Base-by-base conservation (phyloP, 2,113 vertebrate species). In the Eulemur macaco region DNA sequence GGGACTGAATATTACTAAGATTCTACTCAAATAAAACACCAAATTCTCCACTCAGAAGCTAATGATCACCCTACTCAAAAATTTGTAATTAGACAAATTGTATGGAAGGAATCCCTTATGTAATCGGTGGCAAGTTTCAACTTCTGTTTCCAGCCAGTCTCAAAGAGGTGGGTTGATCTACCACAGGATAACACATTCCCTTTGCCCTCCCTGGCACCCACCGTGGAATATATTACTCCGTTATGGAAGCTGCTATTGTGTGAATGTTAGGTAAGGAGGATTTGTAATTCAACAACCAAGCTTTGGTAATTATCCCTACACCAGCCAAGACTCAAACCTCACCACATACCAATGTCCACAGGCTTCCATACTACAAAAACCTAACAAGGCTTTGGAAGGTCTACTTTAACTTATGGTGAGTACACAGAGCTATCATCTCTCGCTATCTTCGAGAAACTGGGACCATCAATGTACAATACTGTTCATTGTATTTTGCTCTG, bases 61-160 rank as follows among this genome's bases (percentile, higher is more conserved):
- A 97, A 97, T 88, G 96, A 98, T 97, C 94, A 50, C 86, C 85
- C 9, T 47, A 89, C 60, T 92, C 89, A 96, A 96, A 96, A 95
- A 77, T 91, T 23, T 94, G 87, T 95, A 98, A 97, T 96, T 98
- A 97, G 81, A 97, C 87, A 95, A 96, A 95, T 52, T 76, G 66
- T 86, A 84, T 76, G 85, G 90, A 96, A 97, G 95, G 92, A 97
- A 96, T 91, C 73, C 45, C 88, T 98, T 97, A 97, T 21, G 96
- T 95, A 97, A 97, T 85, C 89, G 42, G 81, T 89, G 94, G 96
- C 97, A 97, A 97, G 98, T 98, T 97, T 95, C 98, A 98, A 97
- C 97, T 89, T 97, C 96, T 98, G 84, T 89, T 97, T 96, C 90
- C 81, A 98, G 94, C 92, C 89, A 27, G 90, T 96, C 96, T 97